Base-by-base conservation (phyloP, 2,888 invertebrate species). In the Drosophila peninsularis region DNA sequence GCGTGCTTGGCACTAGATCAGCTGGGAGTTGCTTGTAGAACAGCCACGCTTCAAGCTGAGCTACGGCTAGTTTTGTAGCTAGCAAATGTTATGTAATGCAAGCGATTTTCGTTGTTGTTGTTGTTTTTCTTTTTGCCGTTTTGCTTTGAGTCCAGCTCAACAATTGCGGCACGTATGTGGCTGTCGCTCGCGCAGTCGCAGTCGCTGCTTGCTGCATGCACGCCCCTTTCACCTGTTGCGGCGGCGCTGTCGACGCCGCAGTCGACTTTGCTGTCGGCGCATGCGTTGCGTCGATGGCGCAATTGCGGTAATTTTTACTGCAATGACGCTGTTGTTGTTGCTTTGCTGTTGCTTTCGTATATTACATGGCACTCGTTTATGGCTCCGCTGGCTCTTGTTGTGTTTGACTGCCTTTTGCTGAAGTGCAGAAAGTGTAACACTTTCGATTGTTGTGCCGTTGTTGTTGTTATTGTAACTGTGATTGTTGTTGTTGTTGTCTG, bases 341-440 rank as follows among this genome's bases (percentile, higher is more conserved):
- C 21, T 50, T 14, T 60, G 34, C 39, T 75, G 57, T 62, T 61
- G 67, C 72, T 83, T 62, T 52, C 68, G 67, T 75, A 71, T 84
- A 78, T 90, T 89, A 90, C 85, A 85, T 89, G 77, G 88, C 69
- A 76, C 75, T 86, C 78, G 74, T 74, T 78, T 83, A 78, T 81
- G 75, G 87, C 80, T 78, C 62, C 65, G 64, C 54, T 81, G 75
- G 69, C 75, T 76, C 55, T 64, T 62, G 64, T 75, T 77, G 60
- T 68, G 72, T 64, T 65, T 62, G 70, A 67, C 52, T 79, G 85
- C 61, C 62, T 87, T 69, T 75, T 77, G 75, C 70, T 80, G 77
- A 78, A 86, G 82, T 84, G 80, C 87, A 82, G 86, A 90, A 90
- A 89, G 90, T 90, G 90, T 90, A 84, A 90, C 90, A 90, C 90